These are phyloP conservation scores for Drosophila sp. DNA, from an alignment of 1,140 invertebrate genomes.

Conservation along the genomic window DNA sequence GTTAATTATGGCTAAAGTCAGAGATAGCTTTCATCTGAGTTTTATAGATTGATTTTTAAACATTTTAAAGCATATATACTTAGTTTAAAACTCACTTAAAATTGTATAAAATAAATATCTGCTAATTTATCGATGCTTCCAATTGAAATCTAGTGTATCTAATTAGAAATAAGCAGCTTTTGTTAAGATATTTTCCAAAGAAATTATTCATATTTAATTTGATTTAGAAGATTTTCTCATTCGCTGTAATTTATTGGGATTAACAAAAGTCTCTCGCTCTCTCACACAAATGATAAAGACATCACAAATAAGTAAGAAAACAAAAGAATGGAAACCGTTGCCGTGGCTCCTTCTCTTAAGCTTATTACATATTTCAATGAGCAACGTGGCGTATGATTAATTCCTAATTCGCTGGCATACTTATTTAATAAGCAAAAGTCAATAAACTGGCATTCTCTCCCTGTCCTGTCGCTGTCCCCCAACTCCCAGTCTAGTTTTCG, in stretches of 20 bases:
- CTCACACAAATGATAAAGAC: slow-evolving; percentile 14
- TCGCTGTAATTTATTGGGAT: background rate
- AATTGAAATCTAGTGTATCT: background rate
- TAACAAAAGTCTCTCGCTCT: background rate
- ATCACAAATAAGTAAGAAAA: slow-evolving; percentile 5
- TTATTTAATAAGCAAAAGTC: slow-evolving; percentile 16
- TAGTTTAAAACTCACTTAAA: no score
- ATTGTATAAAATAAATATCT: no score
- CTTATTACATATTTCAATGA: slow-evolving; percentile 42
- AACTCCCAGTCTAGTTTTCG: slow-evolving; percentile 3
- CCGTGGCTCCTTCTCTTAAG: slow-evolving; percentile 47
- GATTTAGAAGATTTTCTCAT: background rate
- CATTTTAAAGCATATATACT: no score
- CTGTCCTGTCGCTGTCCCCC: background rate
- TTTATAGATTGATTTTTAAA: no score
- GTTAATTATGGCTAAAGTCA: slow-evolving; percentile 53
- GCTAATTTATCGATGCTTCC: background rate
- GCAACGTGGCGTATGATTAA: slow-evolving; percentile 43
- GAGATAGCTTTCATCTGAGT: background rate
- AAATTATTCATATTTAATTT: background rate
- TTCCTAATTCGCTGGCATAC: slow-evolving; percentile 12
- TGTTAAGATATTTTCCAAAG: background rate
- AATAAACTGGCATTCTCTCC: slow-evolving; percentile 5
- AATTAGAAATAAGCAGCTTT: slow-evolving; percentile 4
- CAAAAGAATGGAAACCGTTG: slow-evolving; percentile 41